Percentiles rank a stretch among this genome's conserved stretches.
Evolutionary conservation across 2,888 invertebrate species (phyloP).

Genomic region (Galerucella nymphaeae): DNA sequence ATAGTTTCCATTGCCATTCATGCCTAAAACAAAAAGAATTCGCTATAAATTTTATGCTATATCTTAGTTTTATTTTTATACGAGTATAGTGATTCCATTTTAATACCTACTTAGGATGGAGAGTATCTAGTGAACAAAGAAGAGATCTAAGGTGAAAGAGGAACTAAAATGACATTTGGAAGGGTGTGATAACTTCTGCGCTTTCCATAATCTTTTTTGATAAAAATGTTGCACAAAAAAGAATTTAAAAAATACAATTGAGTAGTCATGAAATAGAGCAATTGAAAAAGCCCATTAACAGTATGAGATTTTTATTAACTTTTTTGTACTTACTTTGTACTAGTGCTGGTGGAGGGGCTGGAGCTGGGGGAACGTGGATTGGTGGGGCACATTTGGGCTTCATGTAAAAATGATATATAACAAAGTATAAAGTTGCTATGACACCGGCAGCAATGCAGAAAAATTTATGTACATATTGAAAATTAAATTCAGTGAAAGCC

Average conservation of each 20-base stretch:
- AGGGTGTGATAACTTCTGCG: too few species aligned
- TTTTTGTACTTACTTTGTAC: conserved; percentile 69
- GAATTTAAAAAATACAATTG: too few species aligned
- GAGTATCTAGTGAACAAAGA: too few species aligned
- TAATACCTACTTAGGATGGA: background rate
- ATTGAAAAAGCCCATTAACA: background rate
- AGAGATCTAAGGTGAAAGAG: too few species aligned
- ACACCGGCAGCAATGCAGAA: conserved; percentile 76
- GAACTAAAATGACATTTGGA: too few species aligned
- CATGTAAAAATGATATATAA: conserved; percentile 78
- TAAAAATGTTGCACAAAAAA: too few species aligned
- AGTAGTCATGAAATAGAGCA: too few species aligned
- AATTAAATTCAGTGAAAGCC: conserved; percentile 59
- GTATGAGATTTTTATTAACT: background rate
- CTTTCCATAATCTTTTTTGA: too few species aligned
- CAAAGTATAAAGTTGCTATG: conserved; percentile 76
- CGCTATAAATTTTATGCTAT: conserved; percentile 41
- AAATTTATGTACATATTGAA: conserved; percentile 70
- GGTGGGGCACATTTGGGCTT: conserved; percentile 79
- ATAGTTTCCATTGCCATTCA: conserved; percentile 77
- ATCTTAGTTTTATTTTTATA: too few species aligned
- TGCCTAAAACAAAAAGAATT: conserved; percentile 65
- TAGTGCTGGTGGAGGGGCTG: conserved; percentile 68
- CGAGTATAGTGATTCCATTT: background rate
- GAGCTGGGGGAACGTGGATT: conserved; percentile 72